Evolutionary conservation across 2,113 vertebrate species (phyloP).

Genomic region (Microcebus tavaratra): DNA sequence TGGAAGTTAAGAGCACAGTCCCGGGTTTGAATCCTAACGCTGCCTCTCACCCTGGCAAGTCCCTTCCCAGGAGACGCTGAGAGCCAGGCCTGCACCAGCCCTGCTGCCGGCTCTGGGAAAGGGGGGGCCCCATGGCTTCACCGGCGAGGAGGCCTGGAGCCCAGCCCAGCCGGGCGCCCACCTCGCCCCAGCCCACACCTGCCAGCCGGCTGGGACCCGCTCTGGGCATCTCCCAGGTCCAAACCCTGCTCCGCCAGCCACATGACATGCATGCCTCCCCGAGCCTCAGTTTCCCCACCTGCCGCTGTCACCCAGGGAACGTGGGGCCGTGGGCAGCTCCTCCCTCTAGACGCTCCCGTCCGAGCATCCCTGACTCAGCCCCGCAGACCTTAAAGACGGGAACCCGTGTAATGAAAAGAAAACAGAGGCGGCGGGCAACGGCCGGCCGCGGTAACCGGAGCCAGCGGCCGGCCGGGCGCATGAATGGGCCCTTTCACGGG

Average conservation of each 20-base stretch:
- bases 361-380: conserved; percentile 67
- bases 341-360: not conserved
- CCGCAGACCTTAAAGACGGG: conserved; percentile 70
- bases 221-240: not conserved
- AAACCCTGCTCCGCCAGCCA: not conserved
- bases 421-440: conserved; percentile 76
- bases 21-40: not conserved
- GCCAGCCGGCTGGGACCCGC: not conserved
- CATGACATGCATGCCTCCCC: not conserved
- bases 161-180: too few relatives aligned
- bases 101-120: too few relatives aligned
- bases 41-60: not conserved
- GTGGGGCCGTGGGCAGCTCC: not conserved
- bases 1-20: not conserved
- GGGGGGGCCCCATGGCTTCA: not conserved
- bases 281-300: conserved; percentile 38
- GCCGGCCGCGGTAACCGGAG: conserved; percentile 59
- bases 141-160: not conserved
- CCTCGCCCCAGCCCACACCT: not conserved
- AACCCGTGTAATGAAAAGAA: conserved; percentile 84
- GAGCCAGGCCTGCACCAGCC: not conserved
- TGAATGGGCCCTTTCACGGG: conserved; percentile 74
- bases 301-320: not conserved
- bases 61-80: not conserved
- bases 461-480: conserved; percentile 3